Percentiles rank a stretch among this genome's conserved stretches.
phyloP scores from a whole-genome alignment of 2,113 vertebrate species.

The Barnardius zonarius region DNA sequence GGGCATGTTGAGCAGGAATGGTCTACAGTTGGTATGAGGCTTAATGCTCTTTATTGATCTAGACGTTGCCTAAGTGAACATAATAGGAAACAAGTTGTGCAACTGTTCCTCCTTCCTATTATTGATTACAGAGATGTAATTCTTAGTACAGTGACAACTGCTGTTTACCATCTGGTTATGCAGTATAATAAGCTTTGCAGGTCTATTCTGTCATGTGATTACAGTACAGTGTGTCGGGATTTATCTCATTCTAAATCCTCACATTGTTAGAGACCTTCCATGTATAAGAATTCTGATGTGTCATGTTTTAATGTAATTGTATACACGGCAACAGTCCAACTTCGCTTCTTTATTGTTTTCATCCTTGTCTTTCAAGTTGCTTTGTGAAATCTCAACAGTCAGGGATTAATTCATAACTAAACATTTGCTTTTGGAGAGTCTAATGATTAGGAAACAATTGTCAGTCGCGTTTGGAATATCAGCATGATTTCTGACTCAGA shows the following conservation, averaged over 20 bases:
- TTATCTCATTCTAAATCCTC: constrained; percentile 55
- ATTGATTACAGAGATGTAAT: constrained; percentile 74
- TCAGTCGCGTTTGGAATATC: neutral
- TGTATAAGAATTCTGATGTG: constrained; percentile 26
- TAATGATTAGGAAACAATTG: neutral
- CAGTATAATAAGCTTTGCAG: constrained; percentile 67
- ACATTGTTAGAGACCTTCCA: neutral
- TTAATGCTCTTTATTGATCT: constrained; percentile 75
- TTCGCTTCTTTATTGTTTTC: constrained; percentile 12
- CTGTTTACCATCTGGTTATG: constrained; percentile 73
- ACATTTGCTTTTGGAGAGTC: neutral
- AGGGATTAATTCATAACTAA: constrained; percentile 14
- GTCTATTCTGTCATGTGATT: constrained; percentile 56
- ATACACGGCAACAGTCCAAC: neutral
- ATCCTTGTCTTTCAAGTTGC: neutral
- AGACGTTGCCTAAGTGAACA: constrained; percentile 73
- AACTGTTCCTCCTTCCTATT: constrained; percentile 73
- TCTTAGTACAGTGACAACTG: constrained; percentile 69
- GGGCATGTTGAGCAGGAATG: constrained; percentile 56
- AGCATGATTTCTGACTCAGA: neutral
- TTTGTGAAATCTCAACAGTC: neutral
- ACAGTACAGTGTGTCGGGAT: constrained; percentile 9
- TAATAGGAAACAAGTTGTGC: constrained; percentile 75
- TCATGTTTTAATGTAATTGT: constrained; percentile 16
- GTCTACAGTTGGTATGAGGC: constrained; percentile 64